Evolutionary conservation across 2,797 vertebrate genomes (phyloP).

Genomic region (Hozukius guyotensis): DNA sequence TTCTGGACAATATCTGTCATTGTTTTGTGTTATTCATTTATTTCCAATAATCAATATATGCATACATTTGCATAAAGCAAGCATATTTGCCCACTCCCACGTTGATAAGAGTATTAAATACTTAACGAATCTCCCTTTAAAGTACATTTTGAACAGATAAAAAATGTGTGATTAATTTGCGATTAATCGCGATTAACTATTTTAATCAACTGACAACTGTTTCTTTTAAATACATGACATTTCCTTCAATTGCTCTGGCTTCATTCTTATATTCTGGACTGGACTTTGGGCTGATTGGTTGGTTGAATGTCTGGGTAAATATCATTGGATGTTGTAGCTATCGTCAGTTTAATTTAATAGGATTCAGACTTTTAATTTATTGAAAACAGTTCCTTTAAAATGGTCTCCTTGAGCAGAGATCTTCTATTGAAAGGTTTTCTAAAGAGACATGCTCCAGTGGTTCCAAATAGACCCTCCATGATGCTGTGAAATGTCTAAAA

Average conservation of each 20-base stretch:
- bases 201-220: background rate
- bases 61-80: too few relatives aligned
- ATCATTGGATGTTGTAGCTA: background rate
- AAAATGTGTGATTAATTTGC: too few relatives aligned
- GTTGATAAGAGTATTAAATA: too few relatives aligned
- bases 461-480: background rate
- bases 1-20: too few relatives aligned
- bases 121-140: too few relatives aligned
- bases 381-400: background rate
- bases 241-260: accelerated
- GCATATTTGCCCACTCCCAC: too few relatives aligned
- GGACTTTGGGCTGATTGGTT: background rate
- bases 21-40: too few relatives aligned
- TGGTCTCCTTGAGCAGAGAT: background rate
- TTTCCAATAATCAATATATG: too few relatives aligned
- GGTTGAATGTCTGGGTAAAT: background rate
- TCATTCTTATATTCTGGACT: background rate
- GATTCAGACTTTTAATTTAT: background rate
- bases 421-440: background rate
- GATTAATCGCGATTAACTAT: accelerated
- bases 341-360: background rate
- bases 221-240: background rate
- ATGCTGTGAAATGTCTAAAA: background rate
- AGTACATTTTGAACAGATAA: too few relatives aligned
- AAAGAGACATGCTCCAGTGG: background rate